phyloP scores from a whole-genome alignment of 2,888 invertebrate genomes.

The Ormyrus thymus region DNA sequence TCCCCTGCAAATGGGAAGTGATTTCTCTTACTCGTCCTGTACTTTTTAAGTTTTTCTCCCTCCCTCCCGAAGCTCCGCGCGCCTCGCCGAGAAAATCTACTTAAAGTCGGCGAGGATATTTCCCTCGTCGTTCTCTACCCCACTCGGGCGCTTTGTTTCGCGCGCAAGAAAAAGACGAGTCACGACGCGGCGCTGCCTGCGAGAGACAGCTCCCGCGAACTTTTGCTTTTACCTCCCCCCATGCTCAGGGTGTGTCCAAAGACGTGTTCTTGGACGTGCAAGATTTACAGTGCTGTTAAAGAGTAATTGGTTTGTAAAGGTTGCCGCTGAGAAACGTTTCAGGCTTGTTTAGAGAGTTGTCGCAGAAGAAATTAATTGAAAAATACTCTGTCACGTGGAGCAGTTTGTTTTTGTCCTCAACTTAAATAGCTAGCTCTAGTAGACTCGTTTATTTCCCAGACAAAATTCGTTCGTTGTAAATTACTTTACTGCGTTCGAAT shows the following conservation, averaged over 20 bases:
- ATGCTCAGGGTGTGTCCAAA: neutral
- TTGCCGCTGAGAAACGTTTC: too few species aligned
- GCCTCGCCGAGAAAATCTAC: constrained; percentile 28
- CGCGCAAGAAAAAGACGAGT: neutral
- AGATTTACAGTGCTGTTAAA: too few species aligned
- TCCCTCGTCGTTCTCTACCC: constrained; percentile 9
- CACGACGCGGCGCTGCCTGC: neutral
- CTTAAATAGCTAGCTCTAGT: too few species aligned
- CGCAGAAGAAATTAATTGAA: too few species aligned
- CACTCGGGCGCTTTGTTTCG: constrained; percentile 24
- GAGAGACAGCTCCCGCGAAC: neutral
- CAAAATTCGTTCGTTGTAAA: too few species aligned
- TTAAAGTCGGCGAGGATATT: constrained; percentile 40
- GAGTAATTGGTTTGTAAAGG: too few species aligned
- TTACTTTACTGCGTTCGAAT: too few species aligned
- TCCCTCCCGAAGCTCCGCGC: neutral
- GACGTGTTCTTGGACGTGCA: too few species aligned
- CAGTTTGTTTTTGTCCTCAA: neutral
- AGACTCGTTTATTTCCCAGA: too few species aligned
- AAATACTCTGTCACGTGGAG: too few species aligned
- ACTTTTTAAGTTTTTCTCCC: constrained; percentile 36
- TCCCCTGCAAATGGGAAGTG: constrained; percentile 38
- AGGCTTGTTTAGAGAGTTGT: too few species aligned
- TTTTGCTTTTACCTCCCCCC: neutral
- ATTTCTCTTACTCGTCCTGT: constrained; percentile 40